Evolutionary conservation across 2,113 vertebrate genomes (phyloP).

Genomic region (Connochaetes taurinus): DNA sequence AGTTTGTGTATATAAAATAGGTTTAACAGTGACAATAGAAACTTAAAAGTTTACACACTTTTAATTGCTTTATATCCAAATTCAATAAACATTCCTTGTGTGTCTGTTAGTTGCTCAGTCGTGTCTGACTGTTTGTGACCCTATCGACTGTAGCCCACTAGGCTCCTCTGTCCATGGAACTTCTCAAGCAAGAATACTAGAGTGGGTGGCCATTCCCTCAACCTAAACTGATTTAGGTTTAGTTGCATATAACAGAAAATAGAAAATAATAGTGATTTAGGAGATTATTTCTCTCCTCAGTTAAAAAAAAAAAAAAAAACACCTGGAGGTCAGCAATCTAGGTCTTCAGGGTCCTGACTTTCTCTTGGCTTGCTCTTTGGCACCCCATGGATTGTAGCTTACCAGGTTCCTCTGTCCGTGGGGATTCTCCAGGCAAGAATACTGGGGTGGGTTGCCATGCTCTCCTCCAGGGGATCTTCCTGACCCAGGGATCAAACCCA

Average conservation of each 20-base stretch:
- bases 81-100: background rate
- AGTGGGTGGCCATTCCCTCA: background rate
- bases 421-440: background rate
- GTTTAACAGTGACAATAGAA: conserved; percentile 16
- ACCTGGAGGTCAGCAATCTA: background rate
- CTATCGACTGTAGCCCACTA: background rate
- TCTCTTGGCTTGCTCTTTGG: background rate
- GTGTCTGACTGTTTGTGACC: background rate
- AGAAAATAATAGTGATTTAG: background rate
- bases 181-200: background rate
- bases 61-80: conserved; percentile 10
- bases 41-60: background rate
- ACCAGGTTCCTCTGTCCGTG: background rate
- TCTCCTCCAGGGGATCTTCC: background rate
- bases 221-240: background rate
- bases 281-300: background rate
- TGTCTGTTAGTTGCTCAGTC: background rate
- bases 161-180: background rate
- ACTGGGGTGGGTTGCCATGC: background rate
- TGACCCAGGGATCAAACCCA: background rate
- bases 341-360: background rate
- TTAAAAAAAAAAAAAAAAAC: background rate
- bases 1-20: conserved; percentile 34
- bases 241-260: background rate
- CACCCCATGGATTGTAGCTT: background rate